Evolutionary conservation across 2,797 vertebrate genomes (phyloP), one percentile per base, ranked within the genome.

Genomic region (Manis crassicaudata): DNA sequence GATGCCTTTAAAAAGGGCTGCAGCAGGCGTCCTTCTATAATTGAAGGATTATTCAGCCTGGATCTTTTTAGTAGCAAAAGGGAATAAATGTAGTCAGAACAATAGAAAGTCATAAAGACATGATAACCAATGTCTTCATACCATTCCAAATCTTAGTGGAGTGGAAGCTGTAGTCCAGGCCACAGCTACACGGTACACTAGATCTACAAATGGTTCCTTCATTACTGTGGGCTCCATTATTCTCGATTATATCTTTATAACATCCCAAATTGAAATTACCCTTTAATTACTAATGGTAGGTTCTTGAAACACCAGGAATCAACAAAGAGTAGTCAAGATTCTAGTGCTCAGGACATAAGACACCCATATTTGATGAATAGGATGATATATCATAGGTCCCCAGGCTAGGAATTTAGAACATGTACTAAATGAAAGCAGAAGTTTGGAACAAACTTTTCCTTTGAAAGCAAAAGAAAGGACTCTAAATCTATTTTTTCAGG

Each of bases 1-100:
- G 72, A n/a, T 14, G 5, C 23, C 13, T 23, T 18, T 79, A 85
- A 91, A 88, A 88, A 29, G 32, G 65, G 4, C 27, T 81, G 16
- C 35, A 81, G 23, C 32, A 91, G 32, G 25, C 20, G 77, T 91
- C 32, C 10, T 88, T 88, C 37, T 85, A 6, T 75, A 92, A 67
- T 3, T 94, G n/a, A 90, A 63, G 79, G 58, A 89, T 86, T 85
- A 90, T 82, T 92, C 58, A 90, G 35, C 27, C 63, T 80, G 35
- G 40, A 93, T 84, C 52, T 93, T 20, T 70, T 76, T 17, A 88
- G 67, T 32, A 94, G 54, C 23, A 84, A 79, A 95, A 87, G 62
- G 25, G 25, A 90, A 88, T 84, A 88, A 92, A 80, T 27, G 6
- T 70, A 94, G n/a, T 13, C 37, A 91, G 62, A 79, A 37, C 9